phyloP scores from a whole-genome alignment of 2,888 invertebrate species.

The Neoaliturus tenellus region DNA sequence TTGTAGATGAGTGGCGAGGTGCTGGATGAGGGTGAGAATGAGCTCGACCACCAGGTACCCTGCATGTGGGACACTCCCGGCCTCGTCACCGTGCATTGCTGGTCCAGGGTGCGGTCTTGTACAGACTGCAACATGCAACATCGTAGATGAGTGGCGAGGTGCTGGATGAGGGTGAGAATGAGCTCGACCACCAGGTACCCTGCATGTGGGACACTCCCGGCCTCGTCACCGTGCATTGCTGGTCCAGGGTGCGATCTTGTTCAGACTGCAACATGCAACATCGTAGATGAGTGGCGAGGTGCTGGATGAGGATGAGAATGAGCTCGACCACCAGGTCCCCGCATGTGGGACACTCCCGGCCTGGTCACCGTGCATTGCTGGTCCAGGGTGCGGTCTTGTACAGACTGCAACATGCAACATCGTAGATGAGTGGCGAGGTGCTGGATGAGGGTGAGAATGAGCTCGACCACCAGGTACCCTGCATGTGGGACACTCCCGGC shows the following conservation, averaged over 20 bases:
- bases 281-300: no score
- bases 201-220: constrained; percentile 94
- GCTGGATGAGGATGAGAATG: no score
- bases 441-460: constrained; percentile 90
- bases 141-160: no score
- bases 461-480: constrained; percentile 92
- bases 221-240: constrained; percentile 98
- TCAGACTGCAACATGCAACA: constrained; percentile 91
- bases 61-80: constrained; percentile 94
- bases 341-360: constrained; percentile 94
- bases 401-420: constrained; percentile 90
- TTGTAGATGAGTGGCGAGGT: no score
- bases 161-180: constrained; percentile 90
- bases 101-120: constrained; percentile 94
- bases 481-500: constrained; percentile 94
- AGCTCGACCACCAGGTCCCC: constrained; percentile 89
- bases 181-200: constrained; percentile 95
- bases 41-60: constrained; percentile 95
- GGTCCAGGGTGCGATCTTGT: constrained; percentile 94
- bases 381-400: constrained; percentile 94
- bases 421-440: constrained; percentile 88
- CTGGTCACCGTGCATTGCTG: constrained; percentile 99
- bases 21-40: constrained; percentile 90
- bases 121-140: constrained; percentile 91
- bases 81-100: constrained; percentile 98